Percentiles rank a stretch among this genome's conserved stretches.
phyloP scores from a whole-genome alignment of 2,888 invertebrate genomes.

The Meteorus colon region DNA sequence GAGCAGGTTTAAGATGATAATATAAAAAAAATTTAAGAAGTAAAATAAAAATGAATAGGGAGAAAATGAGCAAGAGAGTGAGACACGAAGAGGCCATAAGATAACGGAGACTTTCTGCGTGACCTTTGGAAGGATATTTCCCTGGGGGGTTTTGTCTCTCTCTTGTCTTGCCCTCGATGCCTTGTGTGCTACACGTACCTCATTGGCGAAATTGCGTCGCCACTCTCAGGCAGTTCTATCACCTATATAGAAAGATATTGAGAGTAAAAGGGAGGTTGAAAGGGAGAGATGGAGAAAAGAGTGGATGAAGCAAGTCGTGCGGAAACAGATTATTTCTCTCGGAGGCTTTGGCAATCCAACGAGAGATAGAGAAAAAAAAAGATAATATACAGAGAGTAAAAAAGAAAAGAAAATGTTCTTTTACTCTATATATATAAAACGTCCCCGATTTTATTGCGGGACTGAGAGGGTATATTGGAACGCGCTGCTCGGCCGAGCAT shows the following conservation, averaged over 20 bases:
- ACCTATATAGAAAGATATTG: slow-evolving; percentile 32
- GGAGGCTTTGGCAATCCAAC: slow-evolving; percentile 24
- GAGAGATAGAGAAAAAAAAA: slow-evolving; percentile 14
- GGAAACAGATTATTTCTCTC: slow-evolving; percentile 52
- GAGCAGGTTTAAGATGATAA: slow-evolving; percentile 28
- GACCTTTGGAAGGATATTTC: slow-evolving; percentile 50
- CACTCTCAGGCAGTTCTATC: slow-evolving; percentile 4
- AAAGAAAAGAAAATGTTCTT: neutral
- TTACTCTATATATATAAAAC: slow-evolving; percentile 17
- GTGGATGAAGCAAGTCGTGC: slow-evolving; percentile 45
- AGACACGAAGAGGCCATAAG: slow-evolving; percentile 25
- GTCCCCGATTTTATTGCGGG: slow-evolving; percentile 40
- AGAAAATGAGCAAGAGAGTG: slow-evolving; percentile 21
- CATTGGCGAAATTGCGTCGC: slow-evolving; percentile 31
- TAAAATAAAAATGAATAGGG: slow-evolving; percentile 26
- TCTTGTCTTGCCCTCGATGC: slow-evolving; percentile 10
- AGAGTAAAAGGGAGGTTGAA: neutral
- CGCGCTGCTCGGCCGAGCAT: slow-evolving; percentile 30
- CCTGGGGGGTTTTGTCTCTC: slow-evolving; percentile 45
- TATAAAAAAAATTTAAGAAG: slow-evolving; percentile 6
- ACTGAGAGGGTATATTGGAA: slow-evolving; percentile 41
- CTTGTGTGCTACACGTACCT: slow-evolving; percentile 21
- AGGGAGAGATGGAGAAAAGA: slow-evolving; percentile 20
- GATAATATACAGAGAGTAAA: neutral
- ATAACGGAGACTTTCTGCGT: slow-evolving; percentile 39